Conservation (phyloP, 2,113 vertebrate species). For the Seriola aureovittata region DNA sequence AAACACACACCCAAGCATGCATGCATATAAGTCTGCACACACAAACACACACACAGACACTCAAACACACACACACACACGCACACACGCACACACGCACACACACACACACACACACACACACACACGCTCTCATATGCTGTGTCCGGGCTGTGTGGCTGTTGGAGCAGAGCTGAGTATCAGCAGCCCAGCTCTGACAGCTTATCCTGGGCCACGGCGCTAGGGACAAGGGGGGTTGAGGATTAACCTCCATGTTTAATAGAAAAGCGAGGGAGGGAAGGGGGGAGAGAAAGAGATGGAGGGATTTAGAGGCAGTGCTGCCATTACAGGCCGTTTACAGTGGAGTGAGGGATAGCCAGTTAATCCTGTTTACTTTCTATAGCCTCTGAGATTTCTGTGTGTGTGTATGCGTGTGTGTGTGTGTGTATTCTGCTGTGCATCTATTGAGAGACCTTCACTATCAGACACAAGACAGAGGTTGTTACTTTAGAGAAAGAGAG, state of each 20-base stretch:
- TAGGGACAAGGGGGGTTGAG: constrained; percentile 64
- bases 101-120: constrained; percentile 17
- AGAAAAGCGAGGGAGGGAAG: constrained; percentile 67
- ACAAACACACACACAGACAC: no score
- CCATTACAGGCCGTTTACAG: constrained; percentile 82
- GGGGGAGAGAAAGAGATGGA: constrained; percentile 57
- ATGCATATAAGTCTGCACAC: no score
- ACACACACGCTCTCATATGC: constrained; percentile 11
- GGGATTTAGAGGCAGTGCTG: constrained; percentile 80
- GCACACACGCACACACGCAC: background rate
- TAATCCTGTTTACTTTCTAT: constrained; percentile 86
- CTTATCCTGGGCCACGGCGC: constrained; percentile 73
- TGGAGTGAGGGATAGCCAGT: constrained; percentile 76
- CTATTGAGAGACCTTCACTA: constrained; percentile 48
- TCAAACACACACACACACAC: background rate
- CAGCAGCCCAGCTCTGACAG: constrained; percentile 73
- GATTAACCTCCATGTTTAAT: constrained; percentile 85
- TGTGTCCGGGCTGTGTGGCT: constrained; percentile 58
- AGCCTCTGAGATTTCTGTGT: constrained; percentile 68
- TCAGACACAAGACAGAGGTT: constrained; percentile 58
- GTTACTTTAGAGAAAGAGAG: constrained; percentile 43
- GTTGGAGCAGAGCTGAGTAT: constrained; percentile 66
- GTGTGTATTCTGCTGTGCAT: constrained; percentile 16
- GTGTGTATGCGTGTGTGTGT: constrained; percentile 35
- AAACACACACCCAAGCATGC: no score